Evolutionary conservation across 2,888 invertebrate genomes (phyloP), one percentile per base, ranked within the genome.

Genomic region (Parnassius apollo): DNA sequence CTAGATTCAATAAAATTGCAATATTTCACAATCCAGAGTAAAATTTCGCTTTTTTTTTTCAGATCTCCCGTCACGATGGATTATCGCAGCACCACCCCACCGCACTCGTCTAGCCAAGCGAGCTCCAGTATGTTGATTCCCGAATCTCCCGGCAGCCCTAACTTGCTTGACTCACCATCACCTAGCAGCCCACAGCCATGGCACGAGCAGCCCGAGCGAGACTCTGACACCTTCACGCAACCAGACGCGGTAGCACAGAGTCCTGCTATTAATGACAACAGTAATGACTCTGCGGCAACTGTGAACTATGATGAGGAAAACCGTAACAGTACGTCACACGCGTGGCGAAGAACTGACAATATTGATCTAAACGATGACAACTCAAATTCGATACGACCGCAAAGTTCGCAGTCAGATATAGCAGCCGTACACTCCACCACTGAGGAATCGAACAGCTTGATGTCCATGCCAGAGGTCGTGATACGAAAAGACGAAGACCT

Each of bases 61-160:
- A 66, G 67, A 55, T 63, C 59, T 53, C 48, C 46, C 55, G 44
- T n/a, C 42, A 51, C 11, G 10, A 61, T 59, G 58, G 59, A 57
- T 18, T 61, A 56, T 10, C 67, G 42, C 42, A 70, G 70, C 69
- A 71, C 70, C 71, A 71, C 66, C 55, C 66, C 62, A 25, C 58
- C 52, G 12, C 64, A 22, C 59, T 65, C 61, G 55, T 66, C 64
- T 65, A 68, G 61, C 53, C 65, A 13, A 57, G 65, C 9, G 42
- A 75, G 73, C 57, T 73, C 71, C 12, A 76, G 73, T 65, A 70
- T 77, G 42, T 53, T 73, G 4, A 57, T 65, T 9, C 69, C 70
- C 0, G 73, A 70, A n/a, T 67, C 69, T 1, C 76, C 75, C 0
- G 70, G 66, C 35, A 78, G 77, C 58, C 77, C 77, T 4, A 71